Evolutionary conservation across 2,797 vertebrate genomes (phyloP).

Genomic region (Sebastes elongatus): DNA sequence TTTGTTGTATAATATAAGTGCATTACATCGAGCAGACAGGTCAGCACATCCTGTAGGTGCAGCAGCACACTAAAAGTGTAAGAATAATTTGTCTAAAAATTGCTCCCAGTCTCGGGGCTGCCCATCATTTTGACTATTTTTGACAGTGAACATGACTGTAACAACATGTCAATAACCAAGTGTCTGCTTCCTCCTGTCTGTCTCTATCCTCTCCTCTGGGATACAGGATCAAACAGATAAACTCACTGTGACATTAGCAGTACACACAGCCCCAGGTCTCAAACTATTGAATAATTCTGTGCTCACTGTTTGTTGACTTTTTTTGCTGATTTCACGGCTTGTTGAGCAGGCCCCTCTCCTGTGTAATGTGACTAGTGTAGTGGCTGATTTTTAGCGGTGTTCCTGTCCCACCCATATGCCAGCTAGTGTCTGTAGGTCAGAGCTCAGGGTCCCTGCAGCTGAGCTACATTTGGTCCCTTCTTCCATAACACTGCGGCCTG

Average conservation of each 20-base stretch:
- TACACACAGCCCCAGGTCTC: constrained; percentile 48
- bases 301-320: constrained; percentile 60
- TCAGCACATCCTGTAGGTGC: neutral
- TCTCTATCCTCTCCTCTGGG: constrained; percentile 36
- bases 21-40: neutral
- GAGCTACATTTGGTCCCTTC: constrained; percentile 17
- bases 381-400: constrained; percentile 49
- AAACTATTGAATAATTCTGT: constrained; percentile 59
- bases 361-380: constrained; percentile 65
- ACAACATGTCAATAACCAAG: constrained; percentile 22
- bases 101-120: neutral
- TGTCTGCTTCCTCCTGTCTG: constrained; percentile 5
- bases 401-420: constrained; percentile 47
- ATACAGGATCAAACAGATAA: constrained; percentile 54
- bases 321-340: constrained; percentile 65
- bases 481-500: neutral
- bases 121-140: constrained; percentile 12
- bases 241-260: constrained; percentile 54
- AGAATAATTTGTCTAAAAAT: neutral
- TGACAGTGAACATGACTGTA: constrained; percentile 7
- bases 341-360: constrained; percentile 62
- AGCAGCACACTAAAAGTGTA: neutral
- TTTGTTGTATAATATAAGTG: neutral
- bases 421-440: constrained; percentile 53
- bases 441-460: constrained; percentile 34